Conservation (phyloP, 2,797 vertebrate genomes). For the Sarcoramphus papa region DNA sequence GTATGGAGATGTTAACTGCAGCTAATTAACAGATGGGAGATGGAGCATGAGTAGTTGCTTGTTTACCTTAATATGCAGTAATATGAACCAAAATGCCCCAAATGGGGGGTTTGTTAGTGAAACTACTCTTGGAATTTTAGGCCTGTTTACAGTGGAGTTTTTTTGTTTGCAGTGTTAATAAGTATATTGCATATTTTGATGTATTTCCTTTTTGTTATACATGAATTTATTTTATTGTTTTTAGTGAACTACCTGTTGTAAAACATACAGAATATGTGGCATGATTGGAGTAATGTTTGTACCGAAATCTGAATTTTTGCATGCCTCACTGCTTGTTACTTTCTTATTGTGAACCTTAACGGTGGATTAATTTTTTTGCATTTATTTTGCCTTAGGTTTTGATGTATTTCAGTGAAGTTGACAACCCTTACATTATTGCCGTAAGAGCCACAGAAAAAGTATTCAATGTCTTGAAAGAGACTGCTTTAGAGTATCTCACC, state of each 20-base stretch:
- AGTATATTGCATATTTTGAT: background rate
- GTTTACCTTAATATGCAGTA: background rate
- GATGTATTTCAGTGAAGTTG: background rate
- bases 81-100: background rate
- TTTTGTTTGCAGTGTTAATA: background rate
- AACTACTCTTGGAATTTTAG: background rate
- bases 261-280: background rate
- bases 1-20: background rate
- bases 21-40: background rate
- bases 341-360: background rate
- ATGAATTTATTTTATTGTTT: background rate
- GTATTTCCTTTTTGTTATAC: background rate
- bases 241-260: background rate
- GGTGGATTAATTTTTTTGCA: background rate
- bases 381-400: constrained; percentile 34
- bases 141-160: background rate
- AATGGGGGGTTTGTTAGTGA: background rate
- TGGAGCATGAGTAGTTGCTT: background rate
- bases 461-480: constrained; percentile 14
- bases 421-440: background rate
- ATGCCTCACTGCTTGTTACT: background rate
- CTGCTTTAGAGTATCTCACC: background rate
- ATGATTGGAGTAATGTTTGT: background rate
- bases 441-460: background rate
- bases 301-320: background rate